phyloP scores from a whole-genome alignment of 2,113 vertebrate species.

The Pogona vitticeps region DNA sequence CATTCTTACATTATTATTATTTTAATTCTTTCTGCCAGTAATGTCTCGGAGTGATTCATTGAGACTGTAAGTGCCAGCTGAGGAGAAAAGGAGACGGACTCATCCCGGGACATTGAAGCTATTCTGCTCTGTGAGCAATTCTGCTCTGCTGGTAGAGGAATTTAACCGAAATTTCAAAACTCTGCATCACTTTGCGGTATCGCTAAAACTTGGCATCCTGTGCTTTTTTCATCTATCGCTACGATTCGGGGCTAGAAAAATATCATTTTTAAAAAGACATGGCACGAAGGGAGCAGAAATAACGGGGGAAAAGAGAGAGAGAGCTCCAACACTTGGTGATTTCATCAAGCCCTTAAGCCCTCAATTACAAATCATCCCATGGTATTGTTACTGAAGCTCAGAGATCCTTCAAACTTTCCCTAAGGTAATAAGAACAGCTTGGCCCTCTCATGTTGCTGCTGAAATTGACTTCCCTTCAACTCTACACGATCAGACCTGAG shows the following conservation, averaged over 20 bases:
- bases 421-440: not conserved
- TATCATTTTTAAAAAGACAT: not conserved
- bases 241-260: not conserved
- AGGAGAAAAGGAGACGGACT: no score
- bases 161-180: no score
- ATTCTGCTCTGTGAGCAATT: no score
- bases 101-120: no score
- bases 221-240: no score
- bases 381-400: not conserved
- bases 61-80: no score
- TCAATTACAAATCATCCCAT: slow-evolving; percentile 13
- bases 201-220: no score
- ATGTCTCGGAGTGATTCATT: no score
- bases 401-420: not conserved
- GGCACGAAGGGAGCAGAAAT: not conserved
- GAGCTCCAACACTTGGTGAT: not conserved
- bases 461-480: not conserved
- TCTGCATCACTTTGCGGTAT: no score
- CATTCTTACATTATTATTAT: no score
- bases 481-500: not conserved
- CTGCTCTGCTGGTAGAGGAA: no score
- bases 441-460: not conserved
- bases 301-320: not conserved
- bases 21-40: no score
- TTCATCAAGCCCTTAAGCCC: slow-evolving; percentile 15